phyloP scores from a whole-genome alignment of 1,140 invertebrate genomes.

The Drosophila setifemur region DNA sequence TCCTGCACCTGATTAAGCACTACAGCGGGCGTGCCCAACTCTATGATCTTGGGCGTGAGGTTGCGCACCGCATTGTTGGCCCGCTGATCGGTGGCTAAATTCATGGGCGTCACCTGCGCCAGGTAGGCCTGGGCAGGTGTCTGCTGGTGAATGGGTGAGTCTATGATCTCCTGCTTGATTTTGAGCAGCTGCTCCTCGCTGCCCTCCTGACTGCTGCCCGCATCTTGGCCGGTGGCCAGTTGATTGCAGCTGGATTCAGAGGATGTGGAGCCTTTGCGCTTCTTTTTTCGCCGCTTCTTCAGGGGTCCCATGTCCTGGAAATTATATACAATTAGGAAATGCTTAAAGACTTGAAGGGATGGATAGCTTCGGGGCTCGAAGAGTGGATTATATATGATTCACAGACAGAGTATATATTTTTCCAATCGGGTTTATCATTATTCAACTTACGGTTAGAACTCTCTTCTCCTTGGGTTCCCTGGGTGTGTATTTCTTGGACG shows the following conservation, averaged over 20 bases:
- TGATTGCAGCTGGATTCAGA: conserved; percentile 79
- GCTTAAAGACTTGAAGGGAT: neutral
- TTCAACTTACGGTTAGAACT: conserved; percentile 58
- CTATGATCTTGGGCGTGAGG: conserved; percentile 76
- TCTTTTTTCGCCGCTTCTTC: conserved; percentile 81
- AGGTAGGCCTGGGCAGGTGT: conserved; percentile 15
- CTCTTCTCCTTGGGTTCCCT: conserved; percentile 78
- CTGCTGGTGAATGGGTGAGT: conserved; percentile 65
- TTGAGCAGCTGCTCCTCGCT: conserved; percentile 61
- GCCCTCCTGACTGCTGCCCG: conserved; percentile 47
- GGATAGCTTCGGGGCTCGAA: too few relatives aligned
- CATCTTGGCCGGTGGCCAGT: conserved; percentile 36
- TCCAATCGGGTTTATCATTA: neutral
- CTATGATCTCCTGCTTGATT: conserved; percentile 78
- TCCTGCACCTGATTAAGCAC: conserved; percentile 16
- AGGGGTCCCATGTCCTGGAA: conserved; percentile 73
- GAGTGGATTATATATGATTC: too few relatives aligned
- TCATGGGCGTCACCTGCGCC: conserved; percentile 70
- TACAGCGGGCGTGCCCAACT: conserved; percentile 41
- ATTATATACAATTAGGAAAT: neutral
- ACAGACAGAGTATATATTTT: too few relatives aligned
- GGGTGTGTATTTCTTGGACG: conserved; percentile 64
- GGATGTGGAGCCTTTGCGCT: conserved; percentile 78
- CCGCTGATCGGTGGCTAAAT: conserved; percentile 61
- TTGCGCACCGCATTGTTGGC: conserved; percentile 67